Evolutionary conservation across 2,797 vertebrate genomes (phyloP), one percentile per base, ranked within the genome.

Genomic region (Echeneis naucrates): DNA sequence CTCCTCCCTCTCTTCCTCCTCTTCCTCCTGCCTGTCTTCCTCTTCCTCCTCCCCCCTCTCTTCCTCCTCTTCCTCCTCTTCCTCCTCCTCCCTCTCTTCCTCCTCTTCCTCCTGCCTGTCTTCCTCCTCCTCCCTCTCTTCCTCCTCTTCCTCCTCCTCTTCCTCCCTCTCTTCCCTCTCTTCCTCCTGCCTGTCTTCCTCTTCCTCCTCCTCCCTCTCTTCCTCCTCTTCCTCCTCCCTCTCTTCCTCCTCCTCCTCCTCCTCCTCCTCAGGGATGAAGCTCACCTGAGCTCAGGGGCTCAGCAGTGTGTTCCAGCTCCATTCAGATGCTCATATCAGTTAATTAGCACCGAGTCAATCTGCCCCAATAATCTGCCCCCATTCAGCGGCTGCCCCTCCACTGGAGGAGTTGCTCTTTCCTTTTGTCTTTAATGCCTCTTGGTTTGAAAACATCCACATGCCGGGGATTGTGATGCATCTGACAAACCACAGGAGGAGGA

Each of bases 241-340:
- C 19, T n/a, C 17, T n/a, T 30, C 30, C 30, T 30, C 30, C 30
- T 30, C 30, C 30, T 30, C 30, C 6, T 30, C 30, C 30, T 30
- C 30, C 6, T 30, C 30, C 30, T 30, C n/a, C n/a, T n/a, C n/a
- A n/a, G 8, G 7, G 32, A 32, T 33, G 35, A 42, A 6, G 5
- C 21, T 59, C 59, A 14, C 14, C 63, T 63, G 44, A 30, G 67
- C 4, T 50, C 42, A 54, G 8, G 3, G 65, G 32, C 87, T 75
- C 90, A 84, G 91, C 93, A 89, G 94, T 93, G 93, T 87, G 94
- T 95, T 95, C 92, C 94, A 92, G 87, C 90, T 88, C 92, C 92
- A 95, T 96, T 97, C 93, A 95, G 91, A 95, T 94, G 94, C 91
- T 91, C 91, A 88, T 87, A 90, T 94, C 92, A 94, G 93, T 91